These are phyloP conservation scores for Coracias cyanogaster DNA, from an alignment of 2,797 vertebrate species.

Conservation along the genomic window DNA sequence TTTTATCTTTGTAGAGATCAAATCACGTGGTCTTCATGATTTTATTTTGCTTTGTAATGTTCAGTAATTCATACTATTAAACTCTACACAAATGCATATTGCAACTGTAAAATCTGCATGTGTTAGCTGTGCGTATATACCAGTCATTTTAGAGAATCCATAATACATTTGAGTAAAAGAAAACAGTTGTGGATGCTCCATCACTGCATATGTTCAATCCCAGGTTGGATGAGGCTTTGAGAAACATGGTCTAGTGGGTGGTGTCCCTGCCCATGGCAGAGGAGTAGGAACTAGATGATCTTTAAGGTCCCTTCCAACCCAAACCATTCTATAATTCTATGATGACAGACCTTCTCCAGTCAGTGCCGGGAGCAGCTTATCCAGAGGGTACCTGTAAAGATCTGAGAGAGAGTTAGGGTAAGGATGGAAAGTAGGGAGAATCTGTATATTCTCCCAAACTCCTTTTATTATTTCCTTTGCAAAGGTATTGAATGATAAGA, in stretches of 20 bases:
- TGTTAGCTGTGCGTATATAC: not conserved
- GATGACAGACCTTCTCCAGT: not conserved
- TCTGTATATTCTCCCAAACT: not conserved
- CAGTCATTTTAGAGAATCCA: not conserved
- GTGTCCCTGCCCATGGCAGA: too few relatives aligned
- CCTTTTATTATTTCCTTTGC: not conserved
- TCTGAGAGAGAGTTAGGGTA: not conserved
- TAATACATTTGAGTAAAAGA: not conserved
- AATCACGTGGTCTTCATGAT: not conserved
- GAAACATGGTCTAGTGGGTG: too few relatives aligned
- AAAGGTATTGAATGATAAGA: not conserved
- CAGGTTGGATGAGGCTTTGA: too few relatives aligned
- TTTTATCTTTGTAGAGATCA: not conserved
- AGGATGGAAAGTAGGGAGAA: not conserved
- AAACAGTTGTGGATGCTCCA: too few relatives aligned
- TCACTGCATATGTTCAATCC: too few relatives aligned
- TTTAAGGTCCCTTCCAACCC: too few relatives aligned
- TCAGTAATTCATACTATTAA: not conserved
- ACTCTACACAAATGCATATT: not conserved
- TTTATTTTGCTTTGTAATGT: conserved; percentile 25
- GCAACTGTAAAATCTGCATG: not conserved
- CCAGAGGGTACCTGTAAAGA: not conserved
- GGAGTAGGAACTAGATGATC: too few relatives aligned
- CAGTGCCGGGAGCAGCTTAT: not conserved
- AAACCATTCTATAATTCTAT: too few relatives aligned